Percentiles rank a stretch among this genome's conserved stretches.
phyloP scores from a whole-genome alignment of 23 tunicate species.

The Aplidium turbinatum region DNA sequence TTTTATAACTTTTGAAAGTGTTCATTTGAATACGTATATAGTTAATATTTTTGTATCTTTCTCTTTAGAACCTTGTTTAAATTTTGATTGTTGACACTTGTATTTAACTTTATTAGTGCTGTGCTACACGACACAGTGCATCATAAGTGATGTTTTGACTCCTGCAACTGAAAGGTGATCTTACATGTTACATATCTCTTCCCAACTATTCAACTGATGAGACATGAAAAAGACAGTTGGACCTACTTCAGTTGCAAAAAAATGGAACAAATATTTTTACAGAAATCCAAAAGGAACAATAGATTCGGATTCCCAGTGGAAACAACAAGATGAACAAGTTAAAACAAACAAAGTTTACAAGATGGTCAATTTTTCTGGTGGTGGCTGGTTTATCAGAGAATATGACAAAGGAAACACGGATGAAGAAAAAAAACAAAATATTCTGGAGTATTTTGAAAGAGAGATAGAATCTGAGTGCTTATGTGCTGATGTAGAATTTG shows the following conservation, averaged over 20 bases:
- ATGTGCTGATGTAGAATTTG: conserved; percentile 6
- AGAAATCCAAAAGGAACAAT: conserved; percentile 42
- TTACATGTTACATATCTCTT: too few species aligned
- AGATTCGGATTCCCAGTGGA: conserved; percentile 81
- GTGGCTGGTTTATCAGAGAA: conserved; percentile 60
- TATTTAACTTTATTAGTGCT: too few species aligned
- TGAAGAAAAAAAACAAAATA: conserved; percentile 33
- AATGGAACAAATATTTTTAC: conserved; percentile 82
- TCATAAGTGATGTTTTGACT: too few species aligned
- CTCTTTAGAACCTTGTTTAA: too few species aligned
- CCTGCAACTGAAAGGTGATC: too few species aligned
- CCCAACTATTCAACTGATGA: too few species aligned
- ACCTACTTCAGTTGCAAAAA: conserved; percentile 11
- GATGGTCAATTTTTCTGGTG: conserved; percentile 73
- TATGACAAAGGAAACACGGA: conserved; percentile 49
- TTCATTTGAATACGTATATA: too few species aligned
- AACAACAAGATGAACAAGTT: conserved; percentile 68
- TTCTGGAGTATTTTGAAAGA: conserved; percentile 39
- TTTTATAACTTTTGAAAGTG: too few species aligned
- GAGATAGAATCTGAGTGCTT: conserved; percentile 40
- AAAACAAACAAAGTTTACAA: conserved; percentile 60
- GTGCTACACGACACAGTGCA: too few species aligned
- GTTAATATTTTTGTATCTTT: too few species aligned
- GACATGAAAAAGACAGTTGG: too few species aligned
- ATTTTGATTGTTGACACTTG: too few species aligned